Evolutionary conservation across 2,113 vertebrate genomes (phyloP).

Genomic region (Hypomesus transpacificus): DNA sequence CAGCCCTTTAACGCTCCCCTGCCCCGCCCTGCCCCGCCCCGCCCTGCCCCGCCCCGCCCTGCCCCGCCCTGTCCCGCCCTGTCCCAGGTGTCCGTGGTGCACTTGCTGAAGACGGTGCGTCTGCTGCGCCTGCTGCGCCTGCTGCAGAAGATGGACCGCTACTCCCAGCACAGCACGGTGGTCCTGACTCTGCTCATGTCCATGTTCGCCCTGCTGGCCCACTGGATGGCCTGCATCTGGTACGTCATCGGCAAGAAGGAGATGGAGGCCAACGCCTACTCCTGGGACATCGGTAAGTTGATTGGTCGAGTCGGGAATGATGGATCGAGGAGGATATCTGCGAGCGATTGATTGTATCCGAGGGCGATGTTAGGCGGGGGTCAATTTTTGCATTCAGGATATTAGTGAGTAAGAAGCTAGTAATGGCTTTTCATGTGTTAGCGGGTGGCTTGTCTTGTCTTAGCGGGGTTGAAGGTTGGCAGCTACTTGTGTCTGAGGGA

Average conservation of each 20-base stretch:
- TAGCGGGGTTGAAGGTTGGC: not conserved
- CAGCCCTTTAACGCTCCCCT: too few species aligned
- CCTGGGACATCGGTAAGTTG: constrained; percentile 93
- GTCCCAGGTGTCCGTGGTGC: constrained; percentile 91
- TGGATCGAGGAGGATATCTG: not conserved
- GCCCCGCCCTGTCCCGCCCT: not conserved
- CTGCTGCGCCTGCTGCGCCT: constrained; percentile 89
- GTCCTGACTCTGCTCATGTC: constrained; percentile 97
- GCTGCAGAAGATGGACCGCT: constrained; percentile 96
- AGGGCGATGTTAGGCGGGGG: not conserved
- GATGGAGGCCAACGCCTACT: constrained; percentile 87
- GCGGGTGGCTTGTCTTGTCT: not conserved
- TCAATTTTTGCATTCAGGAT: not conserved
- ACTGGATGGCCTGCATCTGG: constrained; percentile 99
- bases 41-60: not conserved
- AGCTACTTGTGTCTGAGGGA: not conserved
- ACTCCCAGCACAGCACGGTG: constrained; percentile 95
- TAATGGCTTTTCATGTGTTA: not conserved
- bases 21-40: not conserved
- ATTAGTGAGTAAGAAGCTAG: not conserved
- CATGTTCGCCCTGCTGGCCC: constrained; percentile 95
- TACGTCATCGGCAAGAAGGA: constrained; percentile 97
- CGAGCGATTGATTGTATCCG: not conserved
- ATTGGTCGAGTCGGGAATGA: not conserved
- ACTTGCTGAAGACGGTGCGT: constrained; percentile 91